A percentile compares a stretch with the other conserved stretches of the same genome.
phyloP scores from a whole-genome alignment of 1,140 invertebrate genomes.

The Euwallacea similis region DNA sequence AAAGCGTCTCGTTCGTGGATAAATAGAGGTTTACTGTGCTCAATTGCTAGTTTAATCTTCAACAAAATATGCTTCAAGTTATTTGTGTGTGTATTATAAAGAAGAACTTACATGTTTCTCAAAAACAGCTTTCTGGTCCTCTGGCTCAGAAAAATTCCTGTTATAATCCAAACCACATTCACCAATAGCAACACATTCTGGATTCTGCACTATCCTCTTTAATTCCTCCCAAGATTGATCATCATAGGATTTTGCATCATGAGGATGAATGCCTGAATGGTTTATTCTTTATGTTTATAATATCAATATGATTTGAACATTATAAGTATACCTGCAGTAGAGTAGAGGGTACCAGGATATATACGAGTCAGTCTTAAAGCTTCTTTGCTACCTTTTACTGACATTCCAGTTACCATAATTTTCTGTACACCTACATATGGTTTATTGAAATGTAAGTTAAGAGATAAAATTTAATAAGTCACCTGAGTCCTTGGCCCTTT shows the following conservation, averaged over 20 bases:
- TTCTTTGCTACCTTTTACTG: slow-evolving; percentile 86
- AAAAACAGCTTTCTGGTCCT: slow-evolving; percentile 84
- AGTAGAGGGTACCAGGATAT: slow-evolving; percentile 88
- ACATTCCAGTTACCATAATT: slow-evolving; percentile 91
- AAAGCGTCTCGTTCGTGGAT: slow-evolving; percentile 91
- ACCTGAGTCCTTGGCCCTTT: slow-evolving; percentile 91
- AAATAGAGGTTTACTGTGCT: slow-evolving; percentile 85
- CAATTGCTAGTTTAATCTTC: slow-evolving; percentile 81
- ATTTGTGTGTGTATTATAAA: not conserved
- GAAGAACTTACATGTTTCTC: slow-evolving; percentile 73
- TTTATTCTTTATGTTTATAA: not conserved
- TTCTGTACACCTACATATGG: slow-evolving; percentile 80
- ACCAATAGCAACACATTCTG: slow-evolving; percentile 91
- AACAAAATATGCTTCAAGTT: slow-evolving; percentile 42
- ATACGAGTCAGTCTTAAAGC: slow-evolving; percentile 83
- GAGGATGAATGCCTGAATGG: slow-evolving; percentile 82
- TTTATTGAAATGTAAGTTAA: slow-evolving; percentile 5
- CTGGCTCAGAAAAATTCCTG: slow-evolving; percentile 89
- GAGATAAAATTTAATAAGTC: not conserved
- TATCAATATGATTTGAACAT: not conserved
- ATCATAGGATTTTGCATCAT: slow-evolving; percentile 92
- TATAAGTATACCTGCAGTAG: slow-evolving; percentile 74
- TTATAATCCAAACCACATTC: slow-evolving; percentile 95
- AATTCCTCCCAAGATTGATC: slow-evolving; percentile 75
- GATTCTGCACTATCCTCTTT: slow-evolving; percentile 71